A percentile compares a stretch with the other conserved stretches of the same genome.
Conservation (phyloP, 2,888 invertebrate species). For the Erebia aethiops region DNA sequence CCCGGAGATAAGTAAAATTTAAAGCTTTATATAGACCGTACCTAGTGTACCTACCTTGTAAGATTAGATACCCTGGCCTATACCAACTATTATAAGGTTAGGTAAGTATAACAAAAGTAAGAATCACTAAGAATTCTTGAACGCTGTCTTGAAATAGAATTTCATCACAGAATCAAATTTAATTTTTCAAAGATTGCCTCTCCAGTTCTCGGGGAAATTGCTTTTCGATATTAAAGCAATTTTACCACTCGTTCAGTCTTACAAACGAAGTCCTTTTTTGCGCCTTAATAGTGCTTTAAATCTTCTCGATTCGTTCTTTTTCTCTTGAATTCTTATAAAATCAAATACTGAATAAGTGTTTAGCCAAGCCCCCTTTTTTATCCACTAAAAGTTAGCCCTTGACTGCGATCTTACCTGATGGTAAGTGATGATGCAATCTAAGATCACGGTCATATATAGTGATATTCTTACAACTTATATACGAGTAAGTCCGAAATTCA, state of each 20-base stretch:
- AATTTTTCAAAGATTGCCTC: slow-evolving; percentile 36
- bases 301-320: neutral
- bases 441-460: too few relatives aligned
- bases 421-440: too few relatives aligned
- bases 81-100: neutral
- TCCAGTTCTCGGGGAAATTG: slow-evolving; percentile 42
- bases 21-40: too few relatives aligned
- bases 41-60: too few relatives aligned
- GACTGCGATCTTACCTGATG: too few relatives aligned
- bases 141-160: slow-evolving; percentile 14
- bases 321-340: neutral
- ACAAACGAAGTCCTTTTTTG: slow-evolving; percentile 28
- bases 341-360: neutral
- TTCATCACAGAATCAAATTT: slow-evolving; percentile 28
- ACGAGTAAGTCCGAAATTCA: too few relatives aligned
- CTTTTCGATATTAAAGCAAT: slow-evolving; percentile 46
- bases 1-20: too few relatives aligned
- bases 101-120: neutral
- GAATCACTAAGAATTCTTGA: neutral
- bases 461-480: too few relatives aligned
- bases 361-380: too few relatives aligned
- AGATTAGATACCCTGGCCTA: too few relatives aligned
- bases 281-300: neutral
- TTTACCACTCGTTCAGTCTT: slow-evolving; percentile 27
- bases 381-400: too few relatives aligned